These are phyloP conservation scores for Melinaea menophilus DNA, from an alignment of 2,888 invertebrate species.

Conservation along the genomic window DNA sequence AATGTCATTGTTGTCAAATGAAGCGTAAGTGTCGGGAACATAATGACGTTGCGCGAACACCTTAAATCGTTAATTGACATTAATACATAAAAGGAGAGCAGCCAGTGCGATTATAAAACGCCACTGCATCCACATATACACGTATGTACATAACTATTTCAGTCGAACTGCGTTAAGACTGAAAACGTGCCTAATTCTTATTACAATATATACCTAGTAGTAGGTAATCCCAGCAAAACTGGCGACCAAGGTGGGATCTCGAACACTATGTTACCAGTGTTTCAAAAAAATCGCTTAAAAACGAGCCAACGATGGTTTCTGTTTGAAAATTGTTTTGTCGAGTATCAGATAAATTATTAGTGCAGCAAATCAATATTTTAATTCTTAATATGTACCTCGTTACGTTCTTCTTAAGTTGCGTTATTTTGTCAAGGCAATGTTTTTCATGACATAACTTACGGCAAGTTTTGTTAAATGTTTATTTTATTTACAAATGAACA, in stretches of 20 bases:
- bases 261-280: constrained; percentile 36
- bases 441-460: background rate
- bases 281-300: constrained; percentile 25
- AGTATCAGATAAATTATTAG: background rate
- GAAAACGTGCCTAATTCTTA: constrained; percentile 52
- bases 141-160: constrained; percentile 56
- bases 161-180: constrained; percentile 58
- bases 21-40: constrained; percentile 13
- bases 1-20: constrained; percentile 16
- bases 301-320: constrained; percentile 27
- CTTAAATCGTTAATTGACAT: constrained; percentile 65
- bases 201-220: constrained; percentile 44
- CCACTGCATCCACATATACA: constrained; percentile 74
- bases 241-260: constrained; percentile 62
- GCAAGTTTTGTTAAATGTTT: background rate
- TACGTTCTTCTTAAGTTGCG: too few species aligned
- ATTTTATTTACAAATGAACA: background rate
- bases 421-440: too few species aligned
- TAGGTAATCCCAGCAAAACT: constrained; percentile 50
- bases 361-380: too few species aligned
- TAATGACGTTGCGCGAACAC: constrained; percentile 35
- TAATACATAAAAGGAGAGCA: constrained; percentile 50
- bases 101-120: constrained; percentile 63
- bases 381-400: too few species aligned
- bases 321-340: constrained; percentile 8